These are phyloP conservation scores for Cheilosia grossa DNA, from an alignment of 2,888 invertebrate species.

Conservation along the genomic window DNA sequence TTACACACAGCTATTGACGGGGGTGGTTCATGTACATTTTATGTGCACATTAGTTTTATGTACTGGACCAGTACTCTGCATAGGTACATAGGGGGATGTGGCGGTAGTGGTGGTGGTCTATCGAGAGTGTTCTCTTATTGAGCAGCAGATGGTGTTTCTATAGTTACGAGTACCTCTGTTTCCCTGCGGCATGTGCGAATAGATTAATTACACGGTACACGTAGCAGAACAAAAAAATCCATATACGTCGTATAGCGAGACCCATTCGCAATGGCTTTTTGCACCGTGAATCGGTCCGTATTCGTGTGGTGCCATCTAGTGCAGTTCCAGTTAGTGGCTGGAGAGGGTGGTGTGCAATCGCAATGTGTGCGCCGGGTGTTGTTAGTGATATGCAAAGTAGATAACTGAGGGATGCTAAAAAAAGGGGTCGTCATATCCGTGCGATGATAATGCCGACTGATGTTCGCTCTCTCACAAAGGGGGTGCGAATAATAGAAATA, in stretches of 20 bases:
- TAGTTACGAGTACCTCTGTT: conserved; percentile 65
- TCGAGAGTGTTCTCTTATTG: conserved; percentile 27
- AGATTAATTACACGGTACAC: conserved; percentile 68
- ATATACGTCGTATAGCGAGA: neutral
- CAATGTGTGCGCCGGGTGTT: conserved; percentile 50
- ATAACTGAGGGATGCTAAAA: conserved; percentile 39
- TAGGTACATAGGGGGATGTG: conserved; percentile 13
- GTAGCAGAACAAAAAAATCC: conserved; percentile 6
- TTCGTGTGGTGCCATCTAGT: conserved; percentile 60
- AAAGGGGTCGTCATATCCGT: conserved; percentile 46
- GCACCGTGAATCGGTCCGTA: conserved; percentile 50
- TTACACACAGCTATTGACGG: neutral
- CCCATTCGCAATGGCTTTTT: conserved; percentile 45
- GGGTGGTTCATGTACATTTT: conserved; percentile 21
- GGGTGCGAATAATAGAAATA: conserved; percentile 67
- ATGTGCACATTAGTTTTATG: conserved; percentile 40
- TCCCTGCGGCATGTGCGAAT: conserved; percentile 49
- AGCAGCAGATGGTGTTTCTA: conserved; percentile 70
- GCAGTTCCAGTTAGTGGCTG: neutral
- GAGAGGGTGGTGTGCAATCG: conserved; percentile 16
- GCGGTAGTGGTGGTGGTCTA: conserved; percentile 38
- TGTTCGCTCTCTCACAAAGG: conserved; percentile 20
- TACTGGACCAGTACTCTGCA: conserved; percentile 37
- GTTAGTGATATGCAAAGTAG: conserved; percentile 72
- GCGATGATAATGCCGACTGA: neutral